Conservation (phyloP, 2,888 invertebrate species). For the Scelioninae gen. 1 region DNA sequence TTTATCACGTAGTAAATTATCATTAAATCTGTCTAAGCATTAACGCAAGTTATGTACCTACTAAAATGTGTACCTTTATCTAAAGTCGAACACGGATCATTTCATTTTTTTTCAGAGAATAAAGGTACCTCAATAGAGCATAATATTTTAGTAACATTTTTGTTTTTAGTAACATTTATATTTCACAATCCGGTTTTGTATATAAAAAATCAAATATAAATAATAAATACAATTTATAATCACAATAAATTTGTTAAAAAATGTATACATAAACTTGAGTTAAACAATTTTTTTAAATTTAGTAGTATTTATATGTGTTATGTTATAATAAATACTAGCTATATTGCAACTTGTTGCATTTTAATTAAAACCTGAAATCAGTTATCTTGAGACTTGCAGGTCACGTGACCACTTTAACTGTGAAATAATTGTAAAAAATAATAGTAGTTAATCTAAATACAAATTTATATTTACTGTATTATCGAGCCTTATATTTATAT, state of each 20-base stretch:
- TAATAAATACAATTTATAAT: too few species aligned
- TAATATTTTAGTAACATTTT: not conserved
- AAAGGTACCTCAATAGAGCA: slow-evolving; percentile 17
- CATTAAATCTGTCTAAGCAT: slow-evolving; percentile 66
- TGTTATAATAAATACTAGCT: too few species aligned
- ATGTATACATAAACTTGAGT: too few species aligned
- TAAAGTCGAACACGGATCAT: slow-evolving; percentile 54
- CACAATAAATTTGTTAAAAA: too few species aligned
- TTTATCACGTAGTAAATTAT: slow-evolving; percentile 70
- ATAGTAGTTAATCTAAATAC: too few species aligned
- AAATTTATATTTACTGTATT: too few species aligned
- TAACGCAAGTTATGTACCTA: slow-evolving; percentile 67
- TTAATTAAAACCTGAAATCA: not conserved
- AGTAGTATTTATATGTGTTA: too few species aligned
- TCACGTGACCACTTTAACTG: too few species aligned
- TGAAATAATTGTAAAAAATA: too few species aligned
- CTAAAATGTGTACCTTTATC: slow-evolving; percentile 63
- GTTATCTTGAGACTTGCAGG: not conserved
- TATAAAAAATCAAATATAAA: not conserved
- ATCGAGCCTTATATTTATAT: too few species aligned
- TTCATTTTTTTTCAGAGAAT: slow-evolving; percentile 34
- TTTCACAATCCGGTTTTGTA: not conserved
- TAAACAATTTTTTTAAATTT: too few species aligned
- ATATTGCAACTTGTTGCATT: too few species aligned
- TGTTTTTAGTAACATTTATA: not conserved